phyloP scores from a whole-genome alignment of 1,140 invertebrate genomes.

The Papilio glaucus region DNA sequence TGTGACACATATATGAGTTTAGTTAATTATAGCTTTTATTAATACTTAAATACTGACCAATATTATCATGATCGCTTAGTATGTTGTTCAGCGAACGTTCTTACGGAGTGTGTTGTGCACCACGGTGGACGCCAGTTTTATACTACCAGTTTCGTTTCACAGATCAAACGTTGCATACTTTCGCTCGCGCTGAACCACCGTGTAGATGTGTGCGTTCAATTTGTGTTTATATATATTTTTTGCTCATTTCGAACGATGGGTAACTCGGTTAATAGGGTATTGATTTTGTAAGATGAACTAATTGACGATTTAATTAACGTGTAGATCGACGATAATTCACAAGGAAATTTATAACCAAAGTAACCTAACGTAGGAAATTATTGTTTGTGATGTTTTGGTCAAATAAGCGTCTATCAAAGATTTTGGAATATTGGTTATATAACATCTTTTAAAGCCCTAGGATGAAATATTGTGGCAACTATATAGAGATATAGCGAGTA shows the following conservation, averaged over 20 bases:
- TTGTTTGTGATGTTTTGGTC: background rate
- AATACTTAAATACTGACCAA: constrained; percentile 68
- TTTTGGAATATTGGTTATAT: no score
- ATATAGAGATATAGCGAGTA: no score
- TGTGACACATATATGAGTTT: constrained; percentile 28
- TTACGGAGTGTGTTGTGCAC: constrained; percentile 67
- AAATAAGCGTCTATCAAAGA: no score
- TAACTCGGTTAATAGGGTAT: constrained; percentile 31
- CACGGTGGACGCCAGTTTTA: constrained; percentile 61
- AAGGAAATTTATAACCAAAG: background rate
- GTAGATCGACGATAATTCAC: background rate
- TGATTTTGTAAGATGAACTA: constrained; percentile 36
- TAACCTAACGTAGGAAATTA: background rate
- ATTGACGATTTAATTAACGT: constrained; percentile 12
- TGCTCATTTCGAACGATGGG: constrained; percentile 44
- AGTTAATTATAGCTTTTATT: constrained; percentile 46
- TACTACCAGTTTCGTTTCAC: constrained; percentile 70
- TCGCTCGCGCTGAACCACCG: constrained; percentile 57
- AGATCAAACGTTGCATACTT: constrained; percentile 75
- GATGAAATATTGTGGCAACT: no score
- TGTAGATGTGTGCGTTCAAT: constrained; percentile 60
- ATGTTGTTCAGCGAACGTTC: constrained; percentile 74
- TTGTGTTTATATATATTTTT: constrained; percentile 57
- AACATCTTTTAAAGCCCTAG: no score
- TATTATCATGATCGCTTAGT: constrained; percentile 78